Percentiles rank a stretch among this genome's conserved stretches.
phyloP scores from a whole-genome alignment of 2,113 vertebrate species.

The Dasyprocta punctata region DNA sequence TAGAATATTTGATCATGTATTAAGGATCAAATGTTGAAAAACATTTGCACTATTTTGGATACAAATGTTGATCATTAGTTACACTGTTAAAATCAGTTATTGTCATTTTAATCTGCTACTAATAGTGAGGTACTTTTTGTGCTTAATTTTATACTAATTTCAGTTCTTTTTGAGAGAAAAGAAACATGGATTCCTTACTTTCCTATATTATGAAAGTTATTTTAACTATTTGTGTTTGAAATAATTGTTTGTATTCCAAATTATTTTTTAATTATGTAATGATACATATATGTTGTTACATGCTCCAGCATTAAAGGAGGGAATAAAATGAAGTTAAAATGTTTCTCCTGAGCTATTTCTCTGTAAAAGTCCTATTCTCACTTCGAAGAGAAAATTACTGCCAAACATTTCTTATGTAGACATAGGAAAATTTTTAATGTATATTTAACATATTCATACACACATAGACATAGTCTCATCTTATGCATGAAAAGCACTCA shows the following conservation, averaged over 20 bases:
- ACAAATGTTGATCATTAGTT: slow-evolving; percentile 29
- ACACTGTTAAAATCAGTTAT: slow-evolving; percentile 60
- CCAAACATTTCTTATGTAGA: slow-evolving; percentile 52
- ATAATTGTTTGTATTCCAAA: slow-evolving; percentile 67
- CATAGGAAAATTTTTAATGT: slow-evolving; percentile 53
- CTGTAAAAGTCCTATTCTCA: slow-evolving; percentile 36
- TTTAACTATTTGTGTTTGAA: slow-evolving; percentile 56
- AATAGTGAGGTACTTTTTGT: slow-evolving; percentile 53
- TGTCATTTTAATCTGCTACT: slow-evolving; percentile 52
- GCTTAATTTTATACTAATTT: slow-evolving; percentile 39
- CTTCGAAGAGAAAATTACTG: slow-evolving; percentile 38
- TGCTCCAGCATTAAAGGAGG: not conserved
- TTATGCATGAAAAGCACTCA: slow-evolving; percentile 58
- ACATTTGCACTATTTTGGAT: not conserved
- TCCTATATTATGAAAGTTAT: slow-evolving; percentile 36
- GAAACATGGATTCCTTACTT: slow-evolving; percentile 49
- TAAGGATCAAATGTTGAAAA: slow-evolving; percentile 12
- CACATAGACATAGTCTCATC: slow-evolving; percentile 25
- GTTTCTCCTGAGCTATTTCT: not conserved
- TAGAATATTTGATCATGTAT: not conserved
- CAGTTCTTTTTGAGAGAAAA: slow-evolving; percentile 49
- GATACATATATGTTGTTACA: slow-evolving; percentile 61
- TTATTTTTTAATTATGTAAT: slow-evolving; percentile 63
- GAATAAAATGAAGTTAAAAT: slow-evolving; percentile 48
- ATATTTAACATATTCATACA: slow-evolving; percentile 71